Base-by-base conservation (phyloP, 2,797 vertebrate species). In the Labeo calbasu region DNA sequence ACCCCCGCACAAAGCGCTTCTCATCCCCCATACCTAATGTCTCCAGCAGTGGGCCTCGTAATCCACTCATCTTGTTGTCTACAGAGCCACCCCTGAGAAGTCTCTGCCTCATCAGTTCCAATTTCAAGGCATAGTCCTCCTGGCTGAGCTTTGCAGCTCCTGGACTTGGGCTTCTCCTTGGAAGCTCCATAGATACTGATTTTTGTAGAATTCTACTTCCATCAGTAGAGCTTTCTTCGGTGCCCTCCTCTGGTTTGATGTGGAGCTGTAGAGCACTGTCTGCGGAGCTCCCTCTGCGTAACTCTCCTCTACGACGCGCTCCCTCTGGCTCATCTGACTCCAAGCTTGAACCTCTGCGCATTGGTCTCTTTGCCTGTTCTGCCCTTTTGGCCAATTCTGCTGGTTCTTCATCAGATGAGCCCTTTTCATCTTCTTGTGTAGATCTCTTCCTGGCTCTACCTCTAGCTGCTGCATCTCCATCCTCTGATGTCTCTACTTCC, bases 11-110 rank as follows among this genome's bases (percentile, higher is more conserved):
- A 43, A 92, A 93, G 25, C 94, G 93, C 84, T 96, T 97, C 85
- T 96, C 96, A 57, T 97, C 96, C 17, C 94, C 91, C 81, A 96
- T 95, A 1, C 96, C 96, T 69, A 99, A 91, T 3, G 97, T 99
- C 93, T 99, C 98, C 88, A 99, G 89, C 68, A 99, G 93, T 17
- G 98, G 98, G 4, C 98, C 98, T 77, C 98, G 93, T 32, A 99
- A 92, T 81, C 98, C 98, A 1, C 98, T 98, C 94, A 99, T 95
- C 89, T 98, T 99, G 86, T 96, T 94, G 7, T 99, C 98, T 75
- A 95, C 95, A 0, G 96, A 92, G 48, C 95, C 93, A 0, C 97
- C 97, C 66, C 97, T 93, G 25, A 98, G 94, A 82, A 99, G 93
- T 72, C 97, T 91, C 89, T 99, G 97, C 85, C 98, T 96, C 96